Evolutionary conservation across 2,113 vertebrate species (phyloP).

Genomic region (Vicugna pacos): DNA sequence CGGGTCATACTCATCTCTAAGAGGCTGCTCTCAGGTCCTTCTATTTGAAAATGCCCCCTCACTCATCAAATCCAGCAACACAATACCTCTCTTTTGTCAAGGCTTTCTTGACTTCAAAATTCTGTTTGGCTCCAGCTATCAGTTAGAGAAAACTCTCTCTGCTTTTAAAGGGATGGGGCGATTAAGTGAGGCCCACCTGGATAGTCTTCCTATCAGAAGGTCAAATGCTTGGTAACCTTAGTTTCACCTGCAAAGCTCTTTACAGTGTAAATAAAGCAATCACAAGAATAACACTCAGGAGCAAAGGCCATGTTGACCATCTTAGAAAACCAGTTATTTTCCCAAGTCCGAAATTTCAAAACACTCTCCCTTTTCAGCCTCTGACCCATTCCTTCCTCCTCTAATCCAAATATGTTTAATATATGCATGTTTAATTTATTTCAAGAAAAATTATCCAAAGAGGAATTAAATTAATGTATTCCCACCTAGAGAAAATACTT

Average conservation of each 20-base stretch:
- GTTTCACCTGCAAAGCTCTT: background rate
- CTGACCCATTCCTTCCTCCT: background rate
- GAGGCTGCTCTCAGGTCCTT: background rate
- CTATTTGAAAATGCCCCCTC: accelerated
- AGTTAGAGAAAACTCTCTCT: background rate
- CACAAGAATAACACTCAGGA: background rate
- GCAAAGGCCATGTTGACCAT: background rate
- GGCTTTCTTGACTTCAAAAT: background rate
- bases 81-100: background rate
- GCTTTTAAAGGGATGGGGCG: background rate
- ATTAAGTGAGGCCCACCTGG: background rate
- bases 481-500: background rate
- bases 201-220: background rate
- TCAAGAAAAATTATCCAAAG: background rate
- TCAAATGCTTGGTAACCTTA: background rate
- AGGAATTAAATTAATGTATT: background rate
- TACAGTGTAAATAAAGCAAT: background rate
- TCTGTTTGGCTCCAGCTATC: background rate
- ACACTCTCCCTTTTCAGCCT: background rate
- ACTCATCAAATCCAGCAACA: background rate
- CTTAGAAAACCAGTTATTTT: background rate
- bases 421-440: background rate
- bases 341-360: background rate
- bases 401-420: background rate
- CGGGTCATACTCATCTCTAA: background rate